Evolutionary conservation across 1,140 invertebrate species (phyloP).

Genomic region (Leptinotarsa texana): DNA sequence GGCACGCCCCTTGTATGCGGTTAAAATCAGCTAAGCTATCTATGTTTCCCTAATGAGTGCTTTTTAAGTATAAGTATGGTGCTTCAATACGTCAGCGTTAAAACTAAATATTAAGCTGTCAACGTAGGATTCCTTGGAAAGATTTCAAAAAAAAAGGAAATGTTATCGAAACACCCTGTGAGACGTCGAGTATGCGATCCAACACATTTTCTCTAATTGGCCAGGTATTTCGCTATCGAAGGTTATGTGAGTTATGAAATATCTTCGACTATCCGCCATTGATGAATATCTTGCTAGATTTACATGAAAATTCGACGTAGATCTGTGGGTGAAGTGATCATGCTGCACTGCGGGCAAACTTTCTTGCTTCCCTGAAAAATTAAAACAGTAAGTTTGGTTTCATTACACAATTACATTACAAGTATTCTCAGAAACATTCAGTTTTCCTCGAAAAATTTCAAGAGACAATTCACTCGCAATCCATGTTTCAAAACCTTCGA

Average conservation of each 20-base stretch:
- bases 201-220: neutral
- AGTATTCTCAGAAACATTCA: too few species aligned
- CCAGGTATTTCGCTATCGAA: neutral
- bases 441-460: too few species aligned
- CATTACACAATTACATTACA: neutral
- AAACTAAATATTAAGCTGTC: slow-evolving; percentile 6
- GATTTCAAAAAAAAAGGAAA: neutral
- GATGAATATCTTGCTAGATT: slow-evolving; percentile 44
- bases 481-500: too few species aligned
- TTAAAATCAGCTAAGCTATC: slow-evolving; percentile 22
- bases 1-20: neutral
- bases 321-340: slow-evolving; percentile 77
- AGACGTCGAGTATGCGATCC: neutral
- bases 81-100: slow-evolving; percentile 19
- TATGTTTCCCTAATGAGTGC: slow-evolving; percentile 27
- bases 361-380: slow-evolving; percentile 69
- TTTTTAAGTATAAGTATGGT: slow-evolving; percentile 27
- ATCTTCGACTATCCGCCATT: neutral
- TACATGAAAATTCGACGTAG: slow-evolving; percentile 77
- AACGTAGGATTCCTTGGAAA: neutral
- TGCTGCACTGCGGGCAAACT: slow-evolving; percentile 81
- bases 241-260: neutral
- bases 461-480: too few species aligned
- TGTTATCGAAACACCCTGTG: too few species aligned
- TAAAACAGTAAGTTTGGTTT: slow-evolving; percentile 17